These are phyloP conservation scores for Axinella damicornis DNA, from an alignment of 37 sponge, comb jelly and placozoan species.

Conservation along the genomic window DNA sequence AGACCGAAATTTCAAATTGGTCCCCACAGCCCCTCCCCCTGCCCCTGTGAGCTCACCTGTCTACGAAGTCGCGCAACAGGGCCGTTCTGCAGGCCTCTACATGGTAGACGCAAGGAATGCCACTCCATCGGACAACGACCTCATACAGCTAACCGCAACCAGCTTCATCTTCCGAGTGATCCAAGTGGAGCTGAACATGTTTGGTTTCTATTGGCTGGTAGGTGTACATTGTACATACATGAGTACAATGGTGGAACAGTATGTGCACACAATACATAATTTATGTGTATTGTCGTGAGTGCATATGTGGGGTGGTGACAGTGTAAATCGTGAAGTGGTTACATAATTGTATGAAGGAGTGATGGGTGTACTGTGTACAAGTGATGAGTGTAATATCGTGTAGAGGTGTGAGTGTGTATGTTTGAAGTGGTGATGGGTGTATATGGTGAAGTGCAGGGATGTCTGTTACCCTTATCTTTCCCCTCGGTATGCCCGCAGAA, in stretches of 20 bases:
- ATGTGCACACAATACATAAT: too few species aligned
- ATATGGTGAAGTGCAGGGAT: too few species aligned
- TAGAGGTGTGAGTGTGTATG: not conserved
- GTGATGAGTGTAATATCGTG: too few species aligned
- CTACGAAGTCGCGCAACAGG: not conserved
- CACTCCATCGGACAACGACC: not conserved
- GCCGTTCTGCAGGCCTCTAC: constrained; percentile 23
- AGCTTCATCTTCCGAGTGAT: constrained; percentile 35
- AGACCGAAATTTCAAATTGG: too few species aligned
- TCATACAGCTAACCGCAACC: not conserved
- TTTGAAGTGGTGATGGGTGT: not conserved
- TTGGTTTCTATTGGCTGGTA: constrained; percentile 44
- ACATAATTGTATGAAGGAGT: too few species aligned
- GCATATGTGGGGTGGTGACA: too few species aligned
- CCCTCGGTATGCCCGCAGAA: not conserved
- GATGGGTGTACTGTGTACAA: too few species aligned
- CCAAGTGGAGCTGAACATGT: not conserved
- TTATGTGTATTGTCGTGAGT: too few species aligned
- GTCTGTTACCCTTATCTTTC: not conserved
- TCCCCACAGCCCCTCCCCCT: not conserved
- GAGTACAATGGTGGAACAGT: too few species aligned
- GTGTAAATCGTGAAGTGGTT: too few species aligned
- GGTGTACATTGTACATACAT: too few species aligned
- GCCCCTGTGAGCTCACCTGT: not conserved
- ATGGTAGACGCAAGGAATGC: constrained; percentile 12